A percentile compares a stretch with the other conserved stretches of the same genome.
These are phyloP conservation scores for Gonioctena quinquepunctata DNA, from an alignment of 1,140 invertebrate genomes.

Conservation along the genomic window DNA sequence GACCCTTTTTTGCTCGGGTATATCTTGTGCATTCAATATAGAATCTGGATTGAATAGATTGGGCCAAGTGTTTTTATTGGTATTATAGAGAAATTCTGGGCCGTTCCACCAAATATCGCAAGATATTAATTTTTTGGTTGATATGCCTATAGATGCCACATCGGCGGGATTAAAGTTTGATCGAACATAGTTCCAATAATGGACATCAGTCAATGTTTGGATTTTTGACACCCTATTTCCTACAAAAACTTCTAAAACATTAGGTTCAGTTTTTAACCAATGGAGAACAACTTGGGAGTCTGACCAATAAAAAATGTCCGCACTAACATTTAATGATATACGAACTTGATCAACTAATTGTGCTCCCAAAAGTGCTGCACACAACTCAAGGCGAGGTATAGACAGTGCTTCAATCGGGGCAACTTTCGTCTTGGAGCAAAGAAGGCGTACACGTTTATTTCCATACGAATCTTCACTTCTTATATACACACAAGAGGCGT, in stretches of 20 bases:
- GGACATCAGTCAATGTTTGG: neutral
- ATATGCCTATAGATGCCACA: conserved; percentile 1
- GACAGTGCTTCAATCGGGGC: no score
- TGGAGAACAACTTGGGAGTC: conserved; percentile 12
- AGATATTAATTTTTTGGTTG: neutral
- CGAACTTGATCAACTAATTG: no score
- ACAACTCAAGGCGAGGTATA: no score
- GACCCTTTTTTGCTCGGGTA: no score
- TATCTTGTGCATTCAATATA: no score
- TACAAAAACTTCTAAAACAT: conserved; percentile 21
- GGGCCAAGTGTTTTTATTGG: no score
- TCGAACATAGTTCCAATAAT: neutral
- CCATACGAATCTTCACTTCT: no score
- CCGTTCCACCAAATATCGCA: conserved; percentile 26
- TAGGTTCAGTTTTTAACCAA: conserved; percentile 28
- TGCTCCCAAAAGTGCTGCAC: no score
- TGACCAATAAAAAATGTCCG: conserved; percentile 17
- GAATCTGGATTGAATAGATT: no score
- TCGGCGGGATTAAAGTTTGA: conserved; percentile 11
- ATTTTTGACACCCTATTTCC: conserved; percentile 18
- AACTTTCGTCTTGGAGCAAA: no score
- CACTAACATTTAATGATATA: neutral
- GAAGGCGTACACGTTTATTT: no score
- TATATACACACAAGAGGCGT: no score
- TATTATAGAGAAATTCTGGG: conserved; percentile 17